Evolutionary conservation across 2,888 invertebrate species (phyloP).

Genomic region (Gymnocheta viridis): DNA sequence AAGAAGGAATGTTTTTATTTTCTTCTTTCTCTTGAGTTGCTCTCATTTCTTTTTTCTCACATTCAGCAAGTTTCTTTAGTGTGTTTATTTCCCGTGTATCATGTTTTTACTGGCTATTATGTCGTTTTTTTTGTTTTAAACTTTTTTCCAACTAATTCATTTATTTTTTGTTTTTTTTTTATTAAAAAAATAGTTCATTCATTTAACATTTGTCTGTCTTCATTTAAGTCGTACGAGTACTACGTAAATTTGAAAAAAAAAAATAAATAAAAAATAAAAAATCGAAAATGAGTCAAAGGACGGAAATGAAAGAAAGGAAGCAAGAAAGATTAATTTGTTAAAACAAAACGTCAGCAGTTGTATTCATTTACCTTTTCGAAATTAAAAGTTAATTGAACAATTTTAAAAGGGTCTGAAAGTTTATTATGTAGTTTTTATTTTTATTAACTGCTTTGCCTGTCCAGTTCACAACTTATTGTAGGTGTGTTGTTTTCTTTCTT

Average conservation of each 20-base stretch:
- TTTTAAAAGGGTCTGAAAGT: neutral
- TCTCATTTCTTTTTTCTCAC: neutral
- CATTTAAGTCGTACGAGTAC: slow-evolving; percentile 52
- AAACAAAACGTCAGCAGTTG: slow-evolving; percentile 20
- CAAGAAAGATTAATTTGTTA: slow-evolving; percentile 1
- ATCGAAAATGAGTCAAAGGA: neutral
- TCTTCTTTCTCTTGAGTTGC: neutral
- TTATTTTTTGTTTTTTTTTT: slow-evolving; percentile 34
- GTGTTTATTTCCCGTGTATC: neutral
- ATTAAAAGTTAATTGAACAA: slow-evolving; percentile 10
- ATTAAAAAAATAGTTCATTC: slow-evolving; percentile 36
- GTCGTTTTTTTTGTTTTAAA: slow-evolving; percentile 3
- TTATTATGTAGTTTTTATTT: neutral
- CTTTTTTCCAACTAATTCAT: slow-evolving; percentile 18
- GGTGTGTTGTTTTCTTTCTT: no score
- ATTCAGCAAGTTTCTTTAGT: neutral
- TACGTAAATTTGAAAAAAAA: slow-evolving; percentile 19
- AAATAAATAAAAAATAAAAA: slow-evolving; percentile 1
- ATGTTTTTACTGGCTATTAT: slow-evolving; percentile 12
- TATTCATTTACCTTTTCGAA: slow-evolving; percentile 16
- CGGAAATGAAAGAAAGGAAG: neutral
- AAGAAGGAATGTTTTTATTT: neutral
- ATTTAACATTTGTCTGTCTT: slow-evolving; percentile 60
- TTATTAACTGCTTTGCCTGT: no score
- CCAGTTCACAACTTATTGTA: no score